Percentiles rank a stretch among this genome's conserved stretches.
Evolutionary conservation across 2,113 vertebrate genomes (phyloP).

Genomic region (Solea solea): DNA sequence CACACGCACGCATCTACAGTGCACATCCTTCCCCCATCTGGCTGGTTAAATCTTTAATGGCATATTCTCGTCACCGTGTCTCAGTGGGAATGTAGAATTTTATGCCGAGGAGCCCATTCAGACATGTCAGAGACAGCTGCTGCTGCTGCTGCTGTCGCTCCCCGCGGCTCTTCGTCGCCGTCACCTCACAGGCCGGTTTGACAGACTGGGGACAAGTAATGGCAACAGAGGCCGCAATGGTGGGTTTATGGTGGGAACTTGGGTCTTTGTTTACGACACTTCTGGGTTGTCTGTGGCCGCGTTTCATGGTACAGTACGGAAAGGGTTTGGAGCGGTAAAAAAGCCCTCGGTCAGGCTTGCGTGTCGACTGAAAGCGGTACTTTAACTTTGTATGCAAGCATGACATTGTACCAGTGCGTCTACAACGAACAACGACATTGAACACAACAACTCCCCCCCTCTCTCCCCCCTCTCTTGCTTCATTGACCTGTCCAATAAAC

Average conservation of each 20-base stretch:
- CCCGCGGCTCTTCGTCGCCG: not conserved
- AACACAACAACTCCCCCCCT: too few species aligned
- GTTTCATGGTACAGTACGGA: slow-evolving; percentile 27
- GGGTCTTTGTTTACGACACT: slow-evolving; percentile 57
- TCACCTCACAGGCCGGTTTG: slow-evolving; percentile 13
- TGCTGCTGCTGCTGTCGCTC: slow-evolving; percentile 20
- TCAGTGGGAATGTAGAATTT: slow-evolving; percentile 24
- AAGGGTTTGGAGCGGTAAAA: not conserved
- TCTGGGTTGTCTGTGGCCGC: slow-evolving; percentile 66
- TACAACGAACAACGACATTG: too few species aligned
- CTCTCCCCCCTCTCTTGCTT: too few species aligned
- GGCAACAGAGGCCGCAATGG: not conserved
- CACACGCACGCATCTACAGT: not conserved
- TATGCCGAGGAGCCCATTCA: slow-evolving; percentile 30
- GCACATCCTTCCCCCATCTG: slow-evolving; percentile 43
- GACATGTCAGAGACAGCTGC: slow-evolving; percentile 49
- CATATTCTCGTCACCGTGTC: slow-evolving; percentile 12
- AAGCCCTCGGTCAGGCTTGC: too few species aligned
- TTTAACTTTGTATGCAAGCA: too few species aligned
- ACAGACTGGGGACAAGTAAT: slow-evolving; percentile 10
- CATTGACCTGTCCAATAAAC: too few species aligned
- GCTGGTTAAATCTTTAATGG: slow-evolving; percentile 57
- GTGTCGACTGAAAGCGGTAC: too few species aligned
- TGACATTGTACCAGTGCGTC: too few species aligned
- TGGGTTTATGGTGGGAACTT: slow-evolving; percentile 47